phyloP scores from a whole-genome alignment of 2,113 vertebrate species.

The Prietella phreatophila region DNA sequence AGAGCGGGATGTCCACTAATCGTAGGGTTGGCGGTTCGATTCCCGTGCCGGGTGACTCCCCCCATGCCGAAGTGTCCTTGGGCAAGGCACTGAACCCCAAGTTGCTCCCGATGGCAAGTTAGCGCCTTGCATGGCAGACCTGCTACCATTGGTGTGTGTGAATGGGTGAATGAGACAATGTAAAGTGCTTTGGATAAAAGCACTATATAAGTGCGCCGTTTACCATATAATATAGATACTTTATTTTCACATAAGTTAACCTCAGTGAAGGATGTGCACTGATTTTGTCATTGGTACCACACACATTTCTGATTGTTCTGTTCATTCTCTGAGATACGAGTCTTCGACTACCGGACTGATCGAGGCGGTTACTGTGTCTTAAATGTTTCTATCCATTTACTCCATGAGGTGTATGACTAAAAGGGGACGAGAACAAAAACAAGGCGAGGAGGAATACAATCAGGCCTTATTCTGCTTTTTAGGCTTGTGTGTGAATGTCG shows the following conservation, averaged over 20 bases:
- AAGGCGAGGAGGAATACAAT: not conserved
- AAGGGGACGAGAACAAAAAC: not conserved
- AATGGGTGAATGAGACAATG: no score
- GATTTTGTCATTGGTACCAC: not conserved
- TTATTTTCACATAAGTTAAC: no score
- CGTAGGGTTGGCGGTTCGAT: no score
- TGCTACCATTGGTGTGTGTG: no score
- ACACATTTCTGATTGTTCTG: not conserved
- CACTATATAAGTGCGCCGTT: no score
- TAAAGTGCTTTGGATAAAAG: no score
- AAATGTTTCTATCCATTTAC: not conserved
- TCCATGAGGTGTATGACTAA: not conserved
- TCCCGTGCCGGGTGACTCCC: no score
- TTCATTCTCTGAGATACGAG: not conserved
- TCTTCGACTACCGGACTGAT: not conserved
- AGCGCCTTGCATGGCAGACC: no score
- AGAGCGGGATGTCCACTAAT: no score
- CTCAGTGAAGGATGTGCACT: not conserved
- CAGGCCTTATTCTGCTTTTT: constrained; percentile 31
- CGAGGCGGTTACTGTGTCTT: not conserved
- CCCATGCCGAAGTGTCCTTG: no score
- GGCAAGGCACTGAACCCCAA: no score
- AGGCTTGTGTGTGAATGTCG: not conserved
- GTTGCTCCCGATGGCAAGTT: no score
- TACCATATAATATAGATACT: not conserved